Base-by-base conservation (phyloP, 2,888 invertebrate genomes). In the Trypoxylon attenuatum region DNA sequence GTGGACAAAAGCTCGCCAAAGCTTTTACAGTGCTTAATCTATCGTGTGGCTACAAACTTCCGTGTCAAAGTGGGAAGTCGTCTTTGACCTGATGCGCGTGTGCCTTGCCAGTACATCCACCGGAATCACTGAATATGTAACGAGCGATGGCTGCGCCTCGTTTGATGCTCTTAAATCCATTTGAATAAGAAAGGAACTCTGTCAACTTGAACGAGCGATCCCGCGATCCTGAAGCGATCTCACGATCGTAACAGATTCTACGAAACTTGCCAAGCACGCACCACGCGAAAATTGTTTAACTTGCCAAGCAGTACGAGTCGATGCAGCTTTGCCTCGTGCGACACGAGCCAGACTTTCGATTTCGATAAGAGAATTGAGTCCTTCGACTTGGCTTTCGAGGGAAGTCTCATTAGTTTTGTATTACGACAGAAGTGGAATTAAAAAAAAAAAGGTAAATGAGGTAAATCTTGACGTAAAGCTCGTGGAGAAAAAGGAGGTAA, bases 31-130 rank as follows among this genome's bases (percentile, higher is more conserved):
- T 49, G 47, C 29, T 62, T 55, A 39, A 52, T 55, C 51, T 43
- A 25, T 27, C 5, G 45, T 18, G n/a, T 29, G 33, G 21, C 38
- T 23, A 27, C 33, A 27, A 43, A 13, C 47, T n/a, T 27, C 46
- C 23, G 23, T 42, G 27, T 38, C 54, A 59, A 59, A 69, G 62
- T 43, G 59, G 45, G 66, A 73, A 62, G 53, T 70, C 52, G 57
- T 54, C 74, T 70, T 73, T 70, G 74, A 60, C 56, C 42, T 8
- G 45, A 52, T 19, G 21, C 41, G 46, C 42, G 18, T 27, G 18
- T 16, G 52, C 42, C 33, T 22, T 42, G 42, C 22, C 16, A 19
- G 45, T 8, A 46, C 43, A 43, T 59, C 43, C 49, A 39, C 33
- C 22, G 13, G 27, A 5, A 18, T 47, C 61, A 52, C 52, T 61